A percentile compares a stretch with the other conserved stretches of the same genome.
Conservation (phyloP, 2,888 invertebrate genomes). For the Philonicus albiceps region DNA sequence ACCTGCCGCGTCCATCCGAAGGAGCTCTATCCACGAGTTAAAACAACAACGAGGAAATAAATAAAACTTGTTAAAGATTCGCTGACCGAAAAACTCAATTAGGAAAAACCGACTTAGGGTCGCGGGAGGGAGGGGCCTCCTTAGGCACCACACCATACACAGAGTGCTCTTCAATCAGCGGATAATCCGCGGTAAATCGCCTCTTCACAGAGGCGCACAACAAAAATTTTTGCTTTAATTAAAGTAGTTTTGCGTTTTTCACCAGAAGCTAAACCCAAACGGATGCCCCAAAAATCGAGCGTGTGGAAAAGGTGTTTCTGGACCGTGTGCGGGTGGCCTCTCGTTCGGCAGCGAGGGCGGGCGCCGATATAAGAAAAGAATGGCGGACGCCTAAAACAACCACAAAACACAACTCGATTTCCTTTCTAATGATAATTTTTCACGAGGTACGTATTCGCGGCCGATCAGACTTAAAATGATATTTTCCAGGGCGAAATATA, state of each 20-base stretch:
- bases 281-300: background rate
- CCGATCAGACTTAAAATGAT: slow-evolving; percentile 65
- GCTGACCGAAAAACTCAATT: background rate
- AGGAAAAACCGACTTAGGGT: background rate
- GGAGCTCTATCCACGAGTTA: too few relatives aligned
- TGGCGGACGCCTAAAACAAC: slow-evolving; percentile 24
- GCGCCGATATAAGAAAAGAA: slow-evolving; percentile 13
- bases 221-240: slow-evolving; percentile 4
- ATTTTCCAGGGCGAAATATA: slow-evolving; percentile 60
- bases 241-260: slow-evolving; percentile 14
- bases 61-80: background rate
- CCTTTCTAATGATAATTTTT: slow-evolving; percentile 46
- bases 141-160: background rate
- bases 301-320: background rate
- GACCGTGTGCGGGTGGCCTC: background rate
- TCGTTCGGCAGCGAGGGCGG: background rate
- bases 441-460: slow-evolving; percentile 61
- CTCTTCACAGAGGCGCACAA: background rate
- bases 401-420: slow-evolving; percentile 47
- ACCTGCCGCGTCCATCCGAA: slow-evolving; percentile 1
- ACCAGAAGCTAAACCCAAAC: background rate
- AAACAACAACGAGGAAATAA: background rate
- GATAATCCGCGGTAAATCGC: background rate
- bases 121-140: background rate
- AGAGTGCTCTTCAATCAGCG: background rate